Evolutionary conservation across 2,888 invertebrate genomes (phyloP), one percentile per base, ranked within the genome.

Genomic region (Polyommatus icarus): DNA sequence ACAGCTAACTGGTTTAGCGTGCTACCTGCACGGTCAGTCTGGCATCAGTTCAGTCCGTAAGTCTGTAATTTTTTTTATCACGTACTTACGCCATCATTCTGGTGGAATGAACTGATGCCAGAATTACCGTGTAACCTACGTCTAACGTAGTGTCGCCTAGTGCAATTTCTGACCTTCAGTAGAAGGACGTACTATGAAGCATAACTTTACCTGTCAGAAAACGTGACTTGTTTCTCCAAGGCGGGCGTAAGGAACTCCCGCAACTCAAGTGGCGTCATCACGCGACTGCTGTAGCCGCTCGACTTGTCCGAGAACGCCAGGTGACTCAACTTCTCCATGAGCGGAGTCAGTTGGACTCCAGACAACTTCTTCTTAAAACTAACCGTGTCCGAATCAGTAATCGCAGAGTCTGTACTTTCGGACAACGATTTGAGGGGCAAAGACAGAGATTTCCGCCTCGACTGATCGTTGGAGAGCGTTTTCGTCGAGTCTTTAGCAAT

Each of bases 321-420:
- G 76, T 97, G 95, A 81, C 97, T 97, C 71, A 97, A 87, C 86
- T 97, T 97, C 50, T 97, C 97, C 97, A 98, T 97, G 0, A 97
- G 86, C 0, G 98, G 98, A 0, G 97, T 97, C 76, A 97, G 85
- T 79, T 97, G 97, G 0, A 97, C 95, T 0, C 97, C 96, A 12
- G 95, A 95, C 54, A 96, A 82, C 81, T 95, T 95, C 83, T 95
- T 95, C 81, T 93, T 93, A 77, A 91, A 90, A 79, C 90, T 89
- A 0, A 89, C 87, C 1, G 88, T 86, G 71, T 93, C 91, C 0
- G 90, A 84, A 24, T 91, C 92, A 0, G 89, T 85, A 29, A 87
- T 86, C 78, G 91, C 91, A 1, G 89, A 85, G 80, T 93, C 93
- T 0, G 89, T 84, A 82, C 88, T 90, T 80, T 94, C 90, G n/a